Base-by-base conservation (phyloP, 2,113 vertebrate genomes). In the Embiotoca jacksoni region DNA sequence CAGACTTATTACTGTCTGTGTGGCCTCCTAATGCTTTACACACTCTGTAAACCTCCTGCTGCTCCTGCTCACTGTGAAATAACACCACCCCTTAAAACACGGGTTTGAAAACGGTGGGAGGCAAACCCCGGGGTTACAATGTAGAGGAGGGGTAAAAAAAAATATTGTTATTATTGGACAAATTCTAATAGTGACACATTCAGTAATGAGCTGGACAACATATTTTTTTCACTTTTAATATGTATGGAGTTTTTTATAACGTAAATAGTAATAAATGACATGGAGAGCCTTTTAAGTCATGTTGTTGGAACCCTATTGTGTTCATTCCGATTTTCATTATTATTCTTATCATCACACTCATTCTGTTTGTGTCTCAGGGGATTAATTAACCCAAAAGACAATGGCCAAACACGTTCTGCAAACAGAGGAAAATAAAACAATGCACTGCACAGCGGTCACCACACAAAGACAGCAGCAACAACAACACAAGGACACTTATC, bases 1-100 rank as follows among this genome's bases (percentile, higher is more conserved):
- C 70, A 60, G 87, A 88, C 84, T 76, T 85, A 88, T 88, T 81
- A 83, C 76, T 69, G 92, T 81, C 76, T 90, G 89, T 92, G 93
- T 93, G 93, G 93, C 89, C 92, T 81, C 71, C 75, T 60, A 72
- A 75, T 47, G 76, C 78, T 84, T 88, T 61, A 82, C 72, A 71
- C 82, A 31, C 78, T 69, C 73, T 71, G 78, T 81, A 91, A 88
- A 89, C 64, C 86, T 74, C 73, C 81, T 16, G 80, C 84, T 71
- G 79, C 56, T 82, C 61, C 33, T 5, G 35, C 76, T 76, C 54
- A 53, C 76, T 56, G 60, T 79, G 71, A 67, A 87, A 75, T 71
- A 88, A 88, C 84, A 75, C 63, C 52, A 10, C 47, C 14, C 54
- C 31, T 63, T 64, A 30, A 84, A 83, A 72, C 54, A 11, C 50